Conservation (phyloP, 2,797 vertebrate genomes). For the Sardinella longiceps region DNA sequence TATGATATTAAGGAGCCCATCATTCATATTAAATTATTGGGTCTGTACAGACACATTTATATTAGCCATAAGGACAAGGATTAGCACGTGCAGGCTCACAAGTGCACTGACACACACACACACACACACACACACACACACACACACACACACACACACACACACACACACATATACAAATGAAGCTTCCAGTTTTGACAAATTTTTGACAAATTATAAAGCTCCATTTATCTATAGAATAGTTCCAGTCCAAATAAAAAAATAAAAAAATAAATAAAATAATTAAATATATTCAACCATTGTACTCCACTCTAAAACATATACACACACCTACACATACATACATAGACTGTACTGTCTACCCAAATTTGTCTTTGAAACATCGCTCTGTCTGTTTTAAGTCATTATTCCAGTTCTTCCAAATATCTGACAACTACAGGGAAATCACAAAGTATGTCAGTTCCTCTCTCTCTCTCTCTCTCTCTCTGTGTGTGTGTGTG, state of each 20-base stretch:
- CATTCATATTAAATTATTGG: slow-evolving; percentile 18
- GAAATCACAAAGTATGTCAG: background rate
- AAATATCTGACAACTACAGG: background rate
- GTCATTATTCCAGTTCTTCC: background rate
- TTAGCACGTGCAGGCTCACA: background rate
- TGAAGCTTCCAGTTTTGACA: too few species aligned
- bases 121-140: background rate
- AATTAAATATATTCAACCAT: background rate
- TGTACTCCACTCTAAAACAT: background rate
- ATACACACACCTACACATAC: background rate
- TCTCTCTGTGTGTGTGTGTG: too few species aligned
- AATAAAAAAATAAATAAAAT: background rate
- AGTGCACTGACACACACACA: background rate
- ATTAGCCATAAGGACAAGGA: background rate
- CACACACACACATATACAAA: background rate
- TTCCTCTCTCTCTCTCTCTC: too few species aligned
- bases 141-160: background rate
- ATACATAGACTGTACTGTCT: background rate
- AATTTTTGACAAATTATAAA: too few species aligned
- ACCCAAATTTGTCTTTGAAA: background rate
- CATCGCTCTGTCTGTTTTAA: background rate
- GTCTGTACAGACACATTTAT: slow-evolving; percentile 19
- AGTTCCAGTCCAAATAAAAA: background rate
- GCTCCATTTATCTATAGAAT: too few species aligned
- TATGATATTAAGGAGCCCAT: slow-evolving; percentile 12